Conservation (phyloP, 1,140 invertebrate genomes). For the Leptonema lineaticorne region DNA sequence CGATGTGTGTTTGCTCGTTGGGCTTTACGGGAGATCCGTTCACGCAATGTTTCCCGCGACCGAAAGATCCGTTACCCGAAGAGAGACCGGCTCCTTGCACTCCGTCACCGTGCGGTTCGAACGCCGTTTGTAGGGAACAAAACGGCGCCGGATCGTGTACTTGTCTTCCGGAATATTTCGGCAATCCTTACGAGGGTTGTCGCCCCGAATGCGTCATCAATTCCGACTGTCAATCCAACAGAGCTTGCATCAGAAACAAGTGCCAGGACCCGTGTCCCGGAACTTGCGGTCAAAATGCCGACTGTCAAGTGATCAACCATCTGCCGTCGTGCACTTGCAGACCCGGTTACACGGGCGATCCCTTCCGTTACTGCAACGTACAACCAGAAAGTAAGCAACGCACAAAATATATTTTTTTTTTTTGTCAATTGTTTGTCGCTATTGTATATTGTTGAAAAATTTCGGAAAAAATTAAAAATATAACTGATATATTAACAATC, state of each 20-base stretch:
- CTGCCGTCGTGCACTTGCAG: slow-evolving; percentile 62
- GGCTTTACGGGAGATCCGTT: slow-evolving; percentile 74
- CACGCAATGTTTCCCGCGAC: slow-evolving; percentile 53
- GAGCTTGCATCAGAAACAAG: slow-evolving; percentile 65
- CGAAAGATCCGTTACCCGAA: slow-evolving; percentile 46
- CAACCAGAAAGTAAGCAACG: slow-evolving; percentile 46
- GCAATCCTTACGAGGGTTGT: slow-evolving; percentile 65
- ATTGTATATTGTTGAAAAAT: too few relatives aligned
- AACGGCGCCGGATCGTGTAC: slow-evolving; percentile 63
- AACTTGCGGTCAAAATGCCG: slow-evolving; percentile 61
- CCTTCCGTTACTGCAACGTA: slow-evolving; percentile 58
- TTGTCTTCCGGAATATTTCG: slow-evolving; percentile 60
- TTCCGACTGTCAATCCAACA: slow-evolving; percentile 62
- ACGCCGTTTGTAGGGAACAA: slow-evolving; percentile 61
- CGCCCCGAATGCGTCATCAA: slow-evolving; percentile 67
- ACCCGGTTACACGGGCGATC: slow-evolving; percentile 62
- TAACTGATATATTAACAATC: too few relatives aligned
- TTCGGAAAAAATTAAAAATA: too few relatives aligned
- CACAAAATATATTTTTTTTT: too few relatives aligned
- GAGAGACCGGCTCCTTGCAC: slow-evolving; percentile 58
- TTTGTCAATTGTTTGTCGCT: too few relatives aligned
- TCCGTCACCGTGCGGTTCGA: slow-evolving; percentile 67
- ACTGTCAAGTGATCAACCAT: slow-evolving; percentile 64
- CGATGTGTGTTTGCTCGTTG: slow-evolving; percentile 67
- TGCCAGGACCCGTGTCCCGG: slow-evolving; percentile 64